A percentile compares a stretch with the other conserved stretches of the same genome.
phyloP scores from a whole-genome alignment of 2,797 vertebrate species.

The Onychomys leucogaster region DNA sequence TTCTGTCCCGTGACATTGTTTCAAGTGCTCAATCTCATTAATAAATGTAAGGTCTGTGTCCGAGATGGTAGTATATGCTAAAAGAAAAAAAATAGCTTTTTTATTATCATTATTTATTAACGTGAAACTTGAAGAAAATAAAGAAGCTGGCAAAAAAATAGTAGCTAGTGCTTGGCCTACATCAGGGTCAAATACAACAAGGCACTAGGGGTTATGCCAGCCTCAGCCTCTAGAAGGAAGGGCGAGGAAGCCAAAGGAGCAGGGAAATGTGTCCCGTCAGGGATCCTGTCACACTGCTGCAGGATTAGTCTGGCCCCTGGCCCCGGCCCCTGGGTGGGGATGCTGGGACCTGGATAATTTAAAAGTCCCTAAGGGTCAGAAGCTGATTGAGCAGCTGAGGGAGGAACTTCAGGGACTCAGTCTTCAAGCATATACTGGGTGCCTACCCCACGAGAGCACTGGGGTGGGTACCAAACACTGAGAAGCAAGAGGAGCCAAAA shows the following conservation, averaged over 20 bases:
- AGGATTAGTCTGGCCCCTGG: neutral
- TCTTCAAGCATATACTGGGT: neutral
- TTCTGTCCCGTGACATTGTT: slow-evolving; percentile 11
- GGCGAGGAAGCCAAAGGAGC: neutral
- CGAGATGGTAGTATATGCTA: neutral
- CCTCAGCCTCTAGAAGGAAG: neutral
- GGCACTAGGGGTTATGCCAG: neutral
- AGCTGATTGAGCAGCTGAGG: neutral
- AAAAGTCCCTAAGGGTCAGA: neutral
- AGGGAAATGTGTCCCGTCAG: neutral
- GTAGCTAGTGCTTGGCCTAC: neutral
- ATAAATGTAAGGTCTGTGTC: slow-evolving; percentile 25
- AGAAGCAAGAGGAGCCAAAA: neutral
- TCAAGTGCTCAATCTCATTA: neutral
- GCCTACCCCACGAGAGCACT: neutral
- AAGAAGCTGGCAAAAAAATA: slow-evolving; percentile 44
- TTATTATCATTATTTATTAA: slow-evolving; percentile 40
- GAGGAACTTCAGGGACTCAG: neutral
- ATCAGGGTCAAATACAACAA: neutral
- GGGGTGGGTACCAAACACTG: neutral
- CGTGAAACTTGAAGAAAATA: slow-evolving; percentile 63
- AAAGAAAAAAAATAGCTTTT: neutral
- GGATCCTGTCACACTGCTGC: neutral
- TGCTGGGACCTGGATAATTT: neutral
- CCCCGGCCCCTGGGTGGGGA: neutral